Conservation (phyloP, 2,113 vertebrate genomes). For the Galbula dea region DNA sequence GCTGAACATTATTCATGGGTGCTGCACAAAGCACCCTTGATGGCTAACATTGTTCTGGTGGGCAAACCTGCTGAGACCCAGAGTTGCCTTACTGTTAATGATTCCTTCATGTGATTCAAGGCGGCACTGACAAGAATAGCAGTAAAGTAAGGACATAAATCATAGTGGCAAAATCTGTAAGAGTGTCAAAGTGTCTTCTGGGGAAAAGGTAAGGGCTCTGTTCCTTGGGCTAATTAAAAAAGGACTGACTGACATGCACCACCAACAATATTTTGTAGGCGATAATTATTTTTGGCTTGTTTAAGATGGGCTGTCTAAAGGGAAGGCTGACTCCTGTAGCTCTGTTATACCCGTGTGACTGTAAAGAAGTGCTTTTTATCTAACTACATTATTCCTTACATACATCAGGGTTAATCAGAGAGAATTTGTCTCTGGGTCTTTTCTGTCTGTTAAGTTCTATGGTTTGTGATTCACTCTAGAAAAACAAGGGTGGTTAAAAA, state of each 20-base stretch:
- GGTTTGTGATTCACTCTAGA: conserved; percentile 55
- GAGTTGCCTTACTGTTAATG: not conserved
- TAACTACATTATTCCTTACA: not conserved
- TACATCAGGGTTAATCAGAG: not conserved
- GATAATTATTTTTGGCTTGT: not conserved
- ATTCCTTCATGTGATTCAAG: not conserved
- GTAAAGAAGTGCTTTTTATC: not conserved
- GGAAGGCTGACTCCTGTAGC: not conserved
- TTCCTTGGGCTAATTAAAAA: not conserved
- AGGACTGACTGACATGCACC: not conserved
- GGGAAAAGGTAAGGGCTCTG: not conserved
- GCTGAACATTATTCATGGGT: not conserved
- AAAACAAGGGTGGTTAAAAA: conserved; percentile 57
- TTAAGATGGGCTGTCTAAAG: not conserved
- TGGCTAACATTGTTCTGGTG: not conserved
- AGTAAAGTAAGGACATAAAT: not conserved
- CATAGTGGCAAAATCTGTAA: not conserved
- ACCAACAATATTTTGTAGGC: not conserved
- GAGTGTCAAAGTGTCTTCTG: not conserved
- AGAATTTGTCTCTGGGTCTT: conserved; percentile 4
- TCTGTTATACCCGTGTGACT: not conserved
- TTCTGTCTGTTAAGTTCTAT: conserved; percentile 39
- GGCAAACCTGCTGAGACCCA: not conserved
- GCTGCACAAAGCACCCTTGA: not conserved
- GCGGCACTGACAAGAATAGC: not conserved